Evolutionary conservation across 2,113 vertebrate species (phyloP).

Genomic region (Laticauda colubrina): DNA sequence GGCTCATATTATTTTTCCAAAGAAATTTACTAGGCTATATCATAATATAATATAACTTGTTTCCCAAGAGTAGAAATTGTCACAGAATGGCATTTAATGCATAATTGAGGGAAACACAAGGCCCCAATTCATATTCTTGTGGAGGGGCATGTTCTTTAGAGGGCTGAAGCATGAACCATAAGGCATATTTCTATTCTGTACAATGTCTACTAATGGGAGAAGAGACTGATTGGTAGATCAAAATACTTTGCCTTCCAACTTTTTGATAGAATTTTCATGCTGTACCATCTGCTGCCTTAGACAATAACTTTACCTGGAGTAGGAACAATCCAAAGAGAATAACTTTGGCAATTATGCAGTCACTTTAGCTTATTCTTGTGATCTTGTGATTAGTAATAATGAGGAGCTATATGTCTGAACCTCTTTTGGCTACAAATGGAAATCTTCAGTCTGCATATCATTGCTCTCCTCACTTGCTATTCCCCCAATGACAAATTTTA

Average conservation of each 20-base stretch:
- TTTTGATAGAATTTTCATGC: not conserved
- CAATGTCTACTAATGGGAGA: not conserved
- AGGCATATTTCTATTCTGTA: not conserved
- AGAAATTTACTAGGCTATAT: not conserved
- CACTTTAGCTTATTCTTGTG: not conserved
- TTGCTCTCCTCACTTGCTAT: not conserved
- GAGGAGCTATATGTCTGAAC: not conserved
- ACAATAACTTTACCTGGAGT: not conserved
- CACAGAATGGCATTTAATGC: not conserved
- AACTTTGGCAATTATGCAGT: not conserved
- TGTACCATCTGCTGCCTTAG: not conserved
- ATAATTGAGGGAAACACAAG: not conserved
- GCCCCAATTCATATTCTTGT: rapidly evolving
- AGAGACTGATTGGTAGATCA: not conserved
- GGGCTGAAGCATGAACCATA: not conserved
- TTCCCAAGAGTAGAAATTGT: not conserved
- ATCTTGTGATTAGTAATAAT: not conserved
- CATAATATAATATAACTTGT: not conserved
- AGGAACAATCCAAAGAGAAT: not conserved
- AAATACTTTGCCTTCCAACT: not conserved
- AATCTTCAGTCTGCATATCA: not conserved
- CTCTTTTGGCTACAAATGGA: not conserved
- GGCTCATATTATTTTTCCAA: rapidly evolving
- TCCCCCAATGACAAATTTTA: not conserved
- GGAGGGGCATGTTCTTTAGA: not conserved